phyloP scores from a whole-genome alignment of 64 coral and sea anemone genomes.

The Pachyseris speciosa region DNA sequence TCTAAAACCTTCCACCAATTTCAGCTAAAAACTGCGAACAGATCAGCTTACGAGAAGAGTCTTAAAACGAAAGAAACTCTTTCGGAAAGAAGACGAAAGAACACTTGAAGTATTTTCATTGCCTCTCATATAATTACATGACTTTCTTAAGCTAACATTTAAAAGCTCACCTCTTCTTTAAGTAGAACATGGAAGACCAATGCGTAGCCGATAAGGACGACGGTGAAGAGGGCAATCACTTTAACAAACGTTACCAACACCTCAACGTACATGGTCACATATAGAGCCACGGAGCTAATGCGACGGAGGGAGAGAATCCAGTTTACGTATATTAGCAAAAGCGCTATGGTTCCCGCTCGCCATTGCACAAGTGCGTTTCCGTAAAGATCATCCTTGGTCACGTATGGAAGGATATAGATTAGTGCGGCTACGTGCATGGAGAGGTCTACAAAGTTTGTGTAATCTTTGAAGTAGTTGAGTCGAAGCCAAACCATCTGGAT shows the following conservation, averaged over 20 bases:
- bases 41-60: too few species aligned
- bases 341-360: conserved; percentile 53
- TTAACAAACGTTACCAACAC: conserved; percentile 74
- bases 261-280: conserved; percentile 91
- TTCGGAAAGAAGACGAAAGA: too few species aligned
- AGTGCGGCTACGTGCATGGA: background rate
- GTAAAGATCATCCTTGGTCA: conserved; percentile 59
- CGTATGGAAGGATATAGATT: conserved; percentile 60
- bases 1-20: too few species aligned
- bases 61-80: too few species aligned
- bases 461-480: conserved; percentile 67
- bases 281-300: conserved; percentile 59
- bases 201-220: conserved; percentile 53
- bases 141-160: too few species aligned
- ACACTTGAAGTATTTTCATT: too few species aligned
- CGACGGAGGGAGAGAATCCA: conserved; percentile 59
- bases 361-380: conserved; percentile 37
- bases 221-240: conserved; percentile 65
- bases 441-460: conserved; percentile 69
- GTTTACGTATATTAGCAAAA: conserved; percentile 69
- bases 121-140: too few species aligned
- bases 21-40: too few species aligned
- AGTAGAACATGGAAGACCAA: conserved; percentile 73
- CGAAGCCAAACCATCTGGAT: conserved; percentile 50
- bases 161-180: conserved; percentile 76